Base-by-base conservation (phyloP, 2,113 vertebrate genomes). In the Elephas maximus region DNA sequence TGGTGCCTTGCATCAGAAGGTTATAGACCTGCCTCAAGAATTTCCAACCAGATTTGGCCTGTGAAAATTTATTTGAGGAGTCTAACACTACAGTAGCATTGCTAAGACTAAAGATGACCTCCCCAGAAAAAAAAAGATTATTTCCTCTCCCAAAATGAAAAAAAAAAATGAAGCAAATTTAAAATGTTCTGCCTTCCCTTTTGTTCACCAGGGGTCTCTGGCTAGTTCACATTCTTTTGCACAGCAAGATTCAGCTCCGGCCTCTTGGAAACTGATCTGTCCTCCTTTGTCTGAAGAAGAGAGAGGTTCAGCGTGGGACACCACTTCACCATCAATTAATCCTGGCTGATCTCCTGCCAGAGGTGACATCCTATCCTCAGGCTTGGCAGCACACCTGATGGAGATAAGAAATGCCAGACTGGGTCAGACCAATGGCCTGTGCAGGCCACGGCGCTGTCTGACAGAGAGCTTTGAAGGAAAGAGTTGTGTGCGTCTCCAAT, bases 341-440 rank as follows among this genome's bases (percentile, higher is more conserved):
- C 79, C 93, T 73, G 91, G 95, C 67, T 91, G 90, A 97, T 86
- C 94, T 93, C 85, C 92, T 96, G 88, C 94, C 96, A 93, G 97
- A 87, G 90, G 89, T 93, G 86, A 97, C 51, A 11, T 91, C 94
- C 89, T 95, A 30, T 48, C 82, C 92, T 88, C 37, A 1, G 82
- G 69, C 48, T 91, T 97, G 95, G 97, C 94, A 86, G 89, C 44
- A 17, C 93, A 96, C 82, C 95, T 91, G 86, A 96, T 28, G 88
- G 93, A 97, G 97, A 91, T 89, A 83, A 80, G 94, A 96, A 76
- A 96, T 80, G 94, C 91, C 96, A 97, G 94, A 63, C 85, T 83
- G 93, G 95, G 95, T 93, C 93, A 97, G 85, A 41, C 78, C 94
- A 73, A 69, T 45, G 88, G 93, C 79, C 95, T 12, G 0, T 87